Conservation (phyloP, 1,140 invertebrate genomes). For the Thereuonema tuberculata region DNA sequence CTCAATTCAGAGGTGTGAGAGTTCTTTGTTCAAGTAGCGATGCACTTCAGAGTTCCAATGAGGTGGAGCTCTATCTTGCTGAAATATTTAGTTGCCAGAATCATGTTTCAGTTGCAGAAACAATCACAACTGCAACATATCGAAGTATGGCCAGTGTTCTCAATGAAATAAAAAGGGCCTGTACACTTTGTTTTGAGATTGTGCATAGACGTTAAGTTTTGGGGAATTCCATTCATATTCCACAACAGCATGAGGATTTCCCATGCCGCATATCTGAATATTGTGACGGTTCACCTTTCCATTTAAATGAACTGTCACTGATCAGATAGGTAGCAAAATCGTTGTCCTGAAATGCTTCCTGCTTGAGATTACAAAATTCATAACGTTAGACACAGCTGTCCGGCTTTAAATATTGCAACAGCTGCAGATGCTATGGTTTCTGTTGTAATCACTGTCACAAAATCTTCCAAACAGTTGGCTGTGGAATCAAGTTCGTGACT, state of each 20-base stretch:
- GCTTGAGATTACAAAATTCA: not conserved
- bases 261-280: conserved; percentile 11
- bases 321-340: not conserved
- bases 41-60: not conserved
- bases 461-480: conserved; percentile 8
- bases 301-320: conserved; percentile 8
- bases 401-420: not conserved
- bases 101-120: conserved; percentile 3
- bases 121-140: conserved; percentile 10
- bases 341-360: not conserved
- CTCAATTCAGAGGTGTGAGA: not conserved
- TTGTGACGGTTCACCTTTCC: conserved; percentile 13
- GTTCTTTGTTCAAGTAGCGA: not conserved
- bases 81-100: not conserved
- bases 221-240: conserved; percentile 11
- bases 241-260: conserved; percentile 3
- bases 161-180: conserved; percentile 7
- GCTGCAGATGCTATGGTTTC: conserved; percentile 5
- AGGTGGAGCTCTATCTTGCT: conserved; percentile 10
- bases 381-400: not conserved
- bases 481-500: conserved; percentile 6
- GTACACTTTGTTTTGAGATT: conserved; percentile 4
- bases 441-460: not conserved
- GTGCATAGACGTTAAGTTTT: conserved; percentile 10
- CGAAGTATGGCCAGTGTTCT: conserved; percentile 9